These are phyloP conservation scores for Chelon auratus DNA, from an alignment of 2,797 vertebrate species.

Conservation along the genomic window DNA sequence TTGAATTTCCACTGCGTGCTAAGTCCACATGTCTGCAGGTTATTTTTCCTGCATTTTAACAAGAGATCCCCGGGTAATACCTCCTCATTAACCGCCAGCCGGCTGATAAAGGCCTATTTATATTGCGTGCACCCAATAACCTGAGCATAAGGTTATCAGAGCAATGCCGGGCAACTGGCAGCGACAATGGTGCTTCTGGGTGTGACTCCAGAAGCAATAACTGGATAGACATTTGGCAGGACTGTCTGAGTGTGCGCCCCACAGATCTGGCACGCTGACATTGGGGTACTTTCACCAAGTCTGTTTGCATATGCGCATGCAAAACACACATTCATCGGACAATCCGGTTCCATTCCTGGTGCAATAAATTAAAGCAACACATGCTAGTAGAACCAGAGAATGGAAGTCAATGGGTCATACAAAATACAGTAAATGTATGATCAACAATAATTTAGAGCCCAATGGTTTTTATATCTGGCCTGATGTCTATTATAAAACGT, in stretches of 20 bases:
- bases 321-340: too few species aligned
- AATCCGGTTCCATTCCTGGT: too few species aligned
- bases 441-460: too few species aligned
- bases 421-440: background rate
- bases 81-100: conserved; percentile 21
- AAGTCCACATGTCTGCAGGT: background rate
- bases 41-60: conserved; percentile 7
- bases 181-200: conserved; percentile 35
- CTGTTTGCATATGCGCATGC: too few species aligned
- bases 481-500: too few species aligned
- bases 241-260: conserved; percentile 1
- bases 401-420: too few species aligned
- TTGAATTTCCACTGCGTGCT: background rate
- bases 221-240: conserved; percentile 31
- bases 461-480: background rate
- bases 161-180: conserved; percentile 37
- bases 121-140: conserved; percentile 19
- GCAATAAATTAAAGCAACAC: too few species aligned
- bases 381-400: too few species aligned
- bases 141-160: conserved; percentile 48
- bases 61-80: conserved; percentile 19
- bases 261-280: conserved; percentile 43
- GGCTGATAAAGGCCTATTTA: conserved; percentile 26
- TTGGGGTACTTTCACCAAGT: conserved; percentile 11
- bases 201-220: conserved; percentile 49